Conservation (phyloP, 2,113 vertebrate species). For the Nothoprocta pentlandii region DNA sequence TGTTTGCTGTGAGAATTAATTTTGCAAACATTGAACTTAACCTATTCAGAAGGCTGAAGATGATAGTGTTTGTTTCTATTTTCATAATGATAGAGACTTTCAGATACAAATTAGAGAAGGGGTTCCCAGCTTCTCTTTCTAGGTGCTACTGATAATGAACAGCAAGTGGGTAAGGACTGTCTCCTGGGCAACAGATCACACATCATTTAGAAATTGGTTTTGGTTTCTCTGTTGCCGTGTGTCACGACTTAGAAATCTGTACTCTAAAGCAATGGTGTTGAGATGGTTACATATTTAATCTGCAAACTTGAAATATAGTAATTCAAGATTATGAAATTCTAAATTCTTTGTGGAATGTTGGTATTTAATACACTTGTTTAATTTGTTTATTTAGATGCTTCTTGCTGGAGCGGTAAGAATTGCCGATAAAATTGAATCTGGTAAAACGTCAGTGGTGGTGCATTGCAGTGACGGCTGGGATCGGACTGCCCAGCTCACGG, state of each 20-base stretch:
- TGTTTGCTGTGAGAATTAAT: neutral
- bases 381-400: conserved; percentile 78
- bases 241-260: neutral
- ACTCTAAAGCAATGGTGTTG: neutral
- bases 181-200: neutral
- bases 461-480: conserved; percentile 98
- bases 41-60: neutral
- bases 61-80: neutral
- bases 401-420: conserved; percentile 91
- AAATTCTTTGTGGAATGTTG: neutral
- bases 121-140: neutral
- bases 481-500: conserved; percentile 92
- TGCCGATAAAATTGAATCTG: conserved; percentile 92
- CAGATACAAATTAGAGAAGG: neutral
- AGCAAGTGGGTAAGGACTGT: neutral
- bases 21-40: neutral
- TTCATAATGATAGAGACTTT: neutral
- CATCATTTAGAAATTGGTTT: neutral
- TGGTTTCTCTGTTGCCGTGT: neutral
- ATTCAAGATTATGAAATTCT: neutral
- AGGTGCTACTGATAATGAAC: neutral
- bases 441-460: conserved; percentile 94
- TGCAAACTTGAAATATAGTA: neutral
- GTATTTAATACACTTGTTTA: neutral
- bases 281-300: neutral